phyloP scores from a whole-genome alignment of 2,113 vertebrate species.

The Amphiprion ocellaris region DNA sequence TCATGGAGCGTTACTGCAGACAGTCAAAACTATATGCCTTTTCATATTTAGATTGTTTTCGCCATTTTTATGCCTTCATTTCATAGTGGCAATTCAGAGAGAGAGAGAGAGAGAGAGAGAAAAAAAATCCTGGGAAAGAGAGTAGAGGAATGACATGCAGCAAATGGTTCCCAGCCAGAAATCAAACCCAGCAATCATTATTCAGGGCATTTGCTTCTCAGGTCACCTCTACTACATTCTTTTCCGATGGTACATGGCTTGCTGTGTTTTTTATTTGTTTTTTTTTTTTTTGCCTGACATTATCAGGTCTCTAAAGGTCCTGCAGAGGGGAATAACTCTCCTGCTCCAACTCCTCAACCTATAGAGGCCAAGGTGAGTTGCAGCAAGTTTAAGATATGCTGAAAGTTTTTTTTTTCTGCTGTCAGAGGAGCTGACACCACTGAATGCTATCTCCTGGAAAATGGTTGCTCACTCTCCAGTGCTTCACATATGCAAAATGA shows the following conservation, averaged over 20 bases:
- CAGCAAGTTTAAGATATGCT: not conserved
- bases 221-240: not conserved
- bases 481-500: not conserved
- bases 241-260: not conserved
- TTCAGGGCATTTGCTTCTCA: too few relatives aligned
- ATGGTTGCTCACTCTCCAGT: not conserved
- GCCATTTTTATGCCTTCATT: not conserved
- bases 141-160: too few relatives aligned
- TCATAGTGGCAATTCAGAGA: not conserved
- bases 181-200: too few relatives aligned
- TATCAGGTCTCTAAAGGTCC: not conserved
- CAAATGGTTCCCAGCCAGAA: too few relatives aligned
- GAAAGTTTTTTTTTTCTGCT: not conserved
- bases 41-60: not conserved
- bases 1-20: not conserved
- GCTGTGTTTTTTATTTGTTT: not conserved
- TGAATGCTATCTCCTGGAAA: not conserved
- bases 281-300: not conserved
- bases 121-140: too few relatives aligned
- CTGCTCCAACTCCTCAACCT: constrained; percentile 1
- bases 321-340: not conserved
- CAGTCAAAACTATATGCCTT: not conserved
- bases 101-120: not conserved
- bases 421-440: not conserved
- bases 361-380: not conserved